Percentiles rank a stretch among this genome's conserved stretches.
Conservation (phyloP, 2,888 invertebrate genomes). For the Seladonia tumulorum region DNA sequence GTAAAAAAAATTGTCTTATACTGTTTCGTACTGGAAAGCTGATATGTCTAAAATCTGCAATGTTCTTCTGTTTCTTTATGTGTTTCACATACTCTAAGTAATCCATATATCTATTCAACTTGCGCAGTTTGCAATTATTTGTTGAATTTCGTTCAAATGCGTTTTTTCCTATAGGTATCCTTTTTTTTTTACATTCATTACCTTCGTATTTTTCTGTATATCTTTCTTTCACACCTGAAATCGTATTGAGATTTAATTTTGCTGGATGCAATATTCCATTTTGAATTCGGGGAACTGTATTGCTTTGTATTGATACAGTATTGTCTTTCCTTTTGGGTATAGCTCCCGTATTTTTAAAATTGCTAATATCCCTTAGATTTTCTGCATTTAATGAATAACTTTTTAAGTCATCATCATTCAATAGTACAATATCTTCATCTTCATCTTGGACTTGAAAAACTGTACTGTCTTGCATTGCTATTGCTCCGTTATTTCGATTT, state of each 20-base stretch:
- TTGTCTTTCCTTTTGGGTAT: background rate
- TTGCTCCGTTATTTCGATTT: background rate
- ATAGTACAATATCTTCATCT: background rate
- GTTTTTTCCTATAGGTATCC: background rate
- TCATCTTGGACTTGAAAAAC: background rate
- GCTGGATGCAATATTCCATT: slow-evolving; percentile 40
- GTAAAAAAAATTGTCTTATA: background rate
- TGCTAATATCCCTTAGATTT: background rate
- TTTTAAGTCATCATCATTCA: background rate
- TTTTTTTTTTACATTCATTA: background rate
- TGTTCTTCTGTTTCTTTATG: background rate
- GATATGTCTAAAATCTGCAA: background rate
- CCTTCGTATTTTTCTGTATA: background rate
- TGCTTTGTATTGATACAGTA: background rate
- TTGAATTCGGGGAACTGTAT: background rate
- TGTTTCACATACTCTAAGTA: background rate
- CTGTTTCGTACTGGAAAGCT: background rate
- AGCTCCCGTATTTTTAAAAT: background rate
- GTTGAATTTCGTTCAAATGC: background rate
- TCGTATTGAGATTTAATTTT: slow-evolving; percentile 29
- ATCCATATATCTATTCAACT: slow-evolving; percentile 15
- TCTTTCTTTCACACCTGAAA: background rate
- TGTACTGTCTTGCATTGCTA: background rate
- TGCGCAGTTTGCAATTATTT: background rate
- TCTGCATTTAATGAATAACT: background rate